Evolutionary conservation across 2,888 invertebrate species (phyloP), one percentile per base, ranked within the genome.

Genomic region (Serrognathus titanus): DNA sequence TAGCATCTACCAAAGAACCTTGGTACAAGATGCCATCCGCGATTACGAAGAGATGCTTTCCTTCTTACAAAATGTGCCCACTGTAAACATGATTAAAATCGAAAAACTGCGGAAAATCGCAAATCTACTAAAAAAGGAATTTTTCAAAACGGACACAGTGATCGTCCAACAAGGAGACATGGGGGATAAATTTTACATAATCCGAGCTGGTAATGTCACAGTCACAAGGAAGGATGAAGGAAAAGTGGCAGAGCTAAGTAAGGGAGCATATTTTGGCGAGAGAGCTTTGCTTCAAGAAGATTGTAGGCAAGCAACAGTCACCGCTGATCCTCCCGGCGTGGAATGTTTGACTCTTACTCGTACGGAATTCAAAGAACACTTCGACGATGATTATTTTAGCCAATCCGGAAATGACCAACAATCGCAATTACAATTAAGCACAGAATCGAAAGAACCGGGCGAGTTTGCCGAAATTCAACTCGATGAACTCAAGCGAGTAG

Each of bases 151-250:
- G 2, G 90, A 88, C 2, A 86, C 87, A 0, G 84, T 85, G 59
- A 93, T 95, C 57, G 87, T 95, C 8, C 82, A 88, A 0, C 92
- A 95, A 77, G 94, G 94, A 0, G 92, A 92, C 66, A 83, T 84
- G 35, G 95, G 94, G 2, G 92, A 94, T 73, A 92, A 92, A 66
- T 95, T 95, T 79, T 95, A 90, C 72, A 93, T 95, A 57, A 93
- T 95, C 69, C 87, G 91, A 63, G 90, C 90, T 7, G 93, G 93
- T 11, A 86, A 85, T 12, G 93, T 93, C 5, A 83, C 85, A 48
- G 85, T 92, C 50, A 88, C 87, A 8, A 89, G 89, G 70, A 80
- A 82, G 16, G 83, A 83, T 5, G 82, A 82, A 4, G 82, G 82
- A 37, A 80, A 79, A 8, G 86, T 94, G 20, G 87, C 89, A 7